These are phyloP conservation scores for Lepus timidus DNA, from an alignment of 2,113 vertebrate genomes.

Conservation along the genomic window DNA sequence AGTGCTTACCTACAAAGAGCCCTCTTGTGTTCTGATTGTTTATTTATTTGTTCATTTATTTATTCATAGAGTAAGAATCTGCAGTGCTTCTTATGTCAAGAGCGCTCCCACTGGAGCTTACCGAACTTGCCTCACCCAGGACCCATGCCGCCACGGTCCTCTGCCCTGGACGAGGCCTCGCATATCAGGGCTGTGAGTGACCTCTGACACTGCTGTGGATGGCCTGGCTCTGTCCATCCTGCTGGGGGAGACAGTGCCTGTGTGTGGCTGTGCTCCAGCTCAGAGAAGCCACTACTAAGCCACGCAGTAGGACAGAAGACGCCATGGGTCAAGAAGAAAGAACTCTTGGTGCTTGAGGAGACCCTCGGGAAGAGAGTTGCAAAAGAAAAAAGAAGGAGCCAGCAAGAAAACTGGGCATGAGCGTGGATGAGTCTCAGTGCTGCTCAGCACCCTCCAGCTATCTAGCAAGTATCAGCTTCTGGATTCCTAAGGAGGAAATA, in stretches of 20 bases:
- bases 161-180: neutral
- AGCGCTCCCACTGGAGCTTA: constrained; percentile 61
- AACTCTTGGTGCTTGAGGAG: neutral
- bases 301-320: neutral
- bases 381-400: neutral
- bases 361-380: neutral
- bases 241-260: neutral
- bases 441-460: neutral
- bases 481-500: constrained; percentile 16
- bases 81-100: constrained; percentile 54
- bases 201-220: neutral
- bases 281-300: neutral
- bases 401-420: neutral
- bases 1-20: constrained; percentile 58
- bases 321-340: neutral
- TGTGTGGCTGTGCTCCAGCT: neutral
- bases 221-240: neutral
- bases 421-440: neutral
- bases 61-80: constrained; percentile 63
- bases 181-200: constrained; percentile 64
- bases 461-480: neutral
- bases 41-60: constrained; percentile 64
- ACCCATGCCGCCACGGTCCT: constrained; percentile 32
- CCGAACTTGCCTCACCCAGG: constrained; percentile 40
- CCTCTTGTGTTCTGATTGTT: constrained; percentile 58